Percentiles rank a stretch among this genome's conserved stretches.
Evolutionary conservation across 1,140 invertebrate species (phyloP).

Genomic region (Drosophila aff.): DNA sequence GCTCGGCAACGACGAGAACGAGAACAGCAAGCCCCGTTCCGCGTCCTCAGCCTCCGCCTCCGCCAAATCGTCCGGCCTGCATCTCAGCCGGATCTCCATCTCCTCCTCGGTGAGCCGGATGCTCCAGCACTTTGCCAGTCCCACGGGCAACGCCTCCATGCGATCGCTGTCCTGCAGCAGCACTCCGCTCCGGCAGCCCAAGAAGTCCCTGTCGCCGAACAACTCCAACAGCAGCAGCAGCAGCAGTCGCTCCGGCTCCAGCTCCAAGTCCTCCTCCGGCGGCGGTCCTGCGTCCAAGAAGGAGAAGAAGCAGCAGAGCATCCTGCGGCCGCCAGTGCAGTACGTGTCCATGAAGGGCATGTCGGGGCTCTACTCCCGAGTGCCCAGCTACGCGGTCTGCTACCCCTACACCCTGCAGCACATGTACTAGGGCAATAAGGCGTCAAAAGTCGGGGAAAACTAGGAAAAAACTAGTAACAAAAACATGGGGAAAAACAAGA

Average conservation of each 20-base stretch:
- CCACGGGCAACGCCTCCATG: constrained; percentile 80
- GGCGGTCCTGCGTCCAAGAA: constrained; percentile 51
- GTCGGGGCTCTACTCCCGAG: constrained; percentile 80
- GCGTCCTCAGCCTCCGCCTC: constrained; percentile 54
- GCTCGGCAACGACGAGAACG: constrained; percentile 26
- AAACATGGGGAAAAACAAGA: background rate
- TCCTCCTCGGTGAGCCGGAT: constrained; percentile 88
- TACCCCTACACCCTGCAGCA: constrained; percentile 77
- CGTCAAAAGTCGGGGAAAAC: background rate
- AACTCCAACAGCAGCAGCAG: constrained; percentile 50
- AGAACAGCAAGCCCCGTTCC: constrained; percentile 46
- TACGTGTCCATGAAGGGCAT: constrained; percentile 84
- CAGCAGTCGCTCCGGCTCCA: constrained; percentile 41
- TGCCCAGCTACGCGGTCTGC: constrained; percentile 80
- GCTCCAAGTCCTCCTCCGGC: constrained; percentile 42
- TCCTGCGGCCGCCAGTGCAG: constrained; percentile 79
- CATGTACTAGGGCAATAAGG: constrained; percentile 53
- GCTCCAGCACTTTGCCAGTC: constrained; percentile 87
- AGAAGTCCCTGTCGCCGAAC: constrained; percentile 59
- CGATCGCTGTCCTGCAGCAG: constrained; percentile 88
- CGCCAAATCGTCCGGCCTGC: constrained; percentile 55
- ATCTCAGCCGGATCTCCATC: constrained; percentile 79
- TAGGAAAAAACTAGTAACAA: background rate
- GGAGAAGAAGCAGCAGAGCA: constrained; percentile 84
- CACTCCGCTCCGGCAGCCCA: constrained; percentile 83